Conservation (phyloP, 2,888 invertebrate species). For the Camptogramma bilineatum region DNA sequence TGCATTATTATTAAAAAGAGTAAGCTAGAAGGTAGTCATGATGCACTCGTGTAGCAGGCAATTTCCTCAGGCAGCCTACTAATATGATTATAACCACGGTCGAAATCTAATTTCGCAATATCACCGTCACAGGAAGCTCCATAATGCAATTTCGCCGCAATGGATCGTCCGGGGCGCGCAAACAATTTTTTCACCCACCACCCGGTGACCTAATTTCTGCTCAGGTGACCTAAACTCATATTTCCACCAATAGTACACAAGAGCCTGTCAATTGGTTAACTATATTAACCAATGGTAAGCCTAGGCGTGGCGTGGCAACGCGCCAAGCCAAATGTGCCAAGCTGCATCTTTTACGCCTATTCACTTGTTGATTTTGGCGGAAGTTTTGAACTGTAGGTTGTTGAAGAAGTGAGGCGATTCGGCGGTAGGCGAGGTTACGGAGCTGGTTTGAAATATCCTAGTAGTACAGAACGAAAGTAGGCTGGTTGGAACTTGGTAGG, state of each 20-base stretch:
- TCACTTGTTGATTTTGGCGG: conserved; percentile 72
- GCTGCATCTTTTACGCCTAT: conserved; percentile 71
- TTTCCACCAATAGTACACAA: conserved; percentile 75
- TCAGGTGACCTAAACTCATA: conserved; percentile 70
- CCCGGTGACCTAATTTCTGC: conserved; percentile 68
- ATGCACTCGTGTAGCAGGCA: conserved; percentile 6
- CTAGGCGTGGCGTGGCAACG: conserved; percentile 83
- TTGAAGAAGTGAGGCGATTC: conserved; percentile 23
- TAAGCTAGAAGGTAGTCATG: neutral
- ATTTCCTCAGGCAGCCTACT: conserved; percentile 27
- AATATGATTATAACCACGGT: conserved; percentile 33
- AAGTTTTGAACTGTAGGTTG: conserved; percentile 47
- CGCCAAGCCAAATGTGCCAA: conserved; percentile 70
- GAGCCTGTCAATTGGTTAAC: conserved; percentile 83
- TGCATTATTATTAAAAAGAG: neutral
- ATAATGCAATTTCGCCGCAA: conserved; percentile 37
- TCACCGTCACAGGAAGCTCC: conserved; percentile 31
- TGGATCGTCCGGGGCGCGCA: conserved; percentile 37
- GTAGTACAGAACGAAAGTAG: conserved; percentile 17
- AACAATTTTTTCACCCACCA: conserved; percentile 51
- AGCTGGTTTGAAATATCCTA: conserved; percentile 4
- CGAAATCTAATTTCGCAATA: conserved; percentile 35
- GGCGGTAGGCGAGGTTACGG: conserved; percentile 28
- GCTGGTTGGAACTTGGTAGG: conserved; percentile 19
- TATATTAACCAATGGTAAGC: conserved; percentile 83